phyloP scores from a whole-genome alignment of 1,140 invertebrate species.

The Acarapis woodi region DNA sequence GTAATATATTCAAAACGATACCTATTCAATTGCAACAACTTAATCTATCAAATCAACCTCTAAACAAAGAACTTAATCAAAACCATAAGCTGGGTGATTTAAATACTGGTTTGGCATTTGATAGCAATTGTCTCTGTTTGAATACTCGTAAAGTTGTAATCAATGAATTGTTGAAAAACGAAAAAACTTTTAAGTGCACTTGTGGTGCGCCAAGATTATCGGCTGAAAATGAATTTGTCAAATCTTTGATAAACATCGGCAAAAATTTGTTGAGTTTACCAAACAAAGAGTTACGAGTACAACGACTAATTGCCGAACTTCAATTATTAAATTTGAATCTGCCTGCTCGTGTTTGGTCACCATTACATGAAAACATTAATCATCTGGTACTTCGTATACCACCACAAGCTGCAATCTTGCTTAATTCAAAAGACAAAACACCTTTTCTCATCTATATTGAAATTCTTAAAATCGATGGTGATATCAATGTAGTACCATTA shows the following conservation, averaged over 20 bases:
- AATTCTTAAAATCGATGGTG: conserved; percentile 57
- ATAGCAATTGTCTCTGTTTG: conserved; percentile 75
- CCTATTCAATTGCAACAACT: not conserved
- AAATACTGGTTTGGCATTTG: conserved; percentile 70
- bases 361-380: conserved; percentile 33
- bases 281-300: conserved; percentile 62
- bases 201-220: conserved; percentile 45
- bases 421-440: conserved; percentile 98
- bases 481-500: conserved; percentile 42
- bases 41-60: not conserved
- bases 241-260: conserved; percentile 58
- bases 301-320: conserved; percentile 59
- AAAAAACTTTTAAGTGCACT: conserved; percentile 35
- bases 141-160: conserved; percentile 39
- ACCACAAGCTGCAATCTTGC: conserved; percentile 71
- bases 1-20: conserved; percentile 20
- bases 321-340: conserved; percentile 80
- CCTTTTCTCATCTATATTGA: conserved; percentile 95
- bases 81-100: conserved; percentile 43
- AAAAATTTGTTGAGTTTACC: conserved; percentile 56
- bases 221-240: conserved; percentile 55
- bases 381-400: conserved; percentile 73
- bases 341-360: conserved; percentile 87
- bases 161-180: conserved; percentile 32
- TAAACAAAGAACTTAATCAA: too few species aligned